phyloP scores from a whole-genome alignment of 2,797 vertebrate genomes.

The Darevskia mixta region DNA sequence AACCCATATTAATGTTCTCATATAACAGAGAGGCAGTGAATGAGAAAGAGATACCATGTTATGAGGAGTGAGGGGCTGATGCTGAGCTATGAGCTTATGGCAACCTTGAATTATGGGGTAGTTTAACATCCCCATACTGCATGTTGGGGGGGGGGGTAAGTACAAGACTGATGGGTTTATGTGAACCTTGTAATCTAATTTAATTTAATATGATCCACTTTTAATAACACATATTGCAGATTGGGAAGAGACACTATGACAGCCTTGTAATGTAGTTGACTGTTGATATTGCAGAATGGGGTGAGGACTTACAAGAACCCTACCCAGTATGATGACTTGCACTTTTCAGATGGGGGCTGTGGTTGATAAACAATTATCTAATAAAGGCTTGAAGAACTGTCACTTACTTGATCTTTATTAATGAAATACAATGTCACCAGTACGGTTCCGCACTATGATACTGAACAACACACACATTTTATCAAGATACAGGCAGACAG shows the following conservation, averaged over 20 bases:
- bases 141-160: neutral
- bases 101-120: neutral
- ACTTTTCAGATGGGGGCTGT: no score
- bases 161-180: neutral
- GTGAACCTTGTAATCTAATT: neutral
- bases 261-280: neutral
- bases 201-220: neutral
- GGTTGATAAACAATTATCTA: neutral
- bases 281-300: neutral
- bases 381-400: neutral
- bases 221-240: neutral
- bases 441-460: neutral
- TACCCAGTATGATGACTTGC: neutral
- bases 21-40: neutral
- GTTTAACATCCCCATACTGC: neutral
- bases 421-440: neutral
- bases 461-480: neutral
- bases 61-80: neutral
- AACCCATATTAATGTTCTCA: neutral
- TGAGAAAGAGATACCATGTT: neutral
- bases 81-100: neutral
- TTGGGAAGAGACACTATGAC: neutral
- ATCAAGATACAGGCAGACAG: slow-evolving; percentile 1
- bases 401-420: neutral
- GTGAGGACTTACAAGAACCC: neutral